Evolutionary conservation across 2,113 vertebrate species (phyloP), one percentile per base, ranked within the genome.

Genomic region (Dolichotis patagonum): DNA sequence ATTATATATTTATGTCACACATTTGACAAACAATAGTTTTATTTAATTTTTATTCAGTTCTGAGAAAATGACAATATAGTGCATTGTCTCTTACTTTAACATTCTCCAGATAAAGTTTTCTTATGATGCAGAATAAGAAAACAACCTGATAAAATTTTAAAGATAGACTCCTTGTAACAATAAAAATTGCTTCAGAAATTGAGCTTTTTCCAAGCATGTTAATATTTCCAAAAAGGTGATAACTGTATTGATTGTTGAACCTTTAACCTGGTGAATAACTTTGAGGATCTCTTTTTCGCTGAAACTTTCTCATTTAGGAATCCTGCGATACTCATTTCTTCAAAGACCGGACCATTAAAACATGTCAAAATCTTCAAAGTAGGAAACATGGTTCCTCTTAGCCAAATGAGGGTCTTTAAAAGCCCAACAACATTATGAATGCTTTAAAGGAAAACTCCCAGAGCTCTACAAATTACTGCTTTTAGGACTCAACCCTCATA

Each of bases 301-400:
- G 78, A 96, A 97, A 94, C 46, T 80, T 97, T 98, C 96, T 98
- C 95, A 95, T 98, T 93, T 98, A 98, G 98, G 98, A 98, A 98
- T 97, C 98, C 96, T 96, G 98, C 93, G 98, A 98, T 97, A 98
- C 30, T 97, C 98, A 97, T 97, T 98, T 98, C 98, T 98, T 99
- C 98, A 98, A 98, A 99, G 98, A 88, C 97, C 95, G 90, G 98
- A 97, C 97, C 98, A 98, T 98, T 98, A 98, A 98, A 98, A 98
- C 98, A 98, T 98, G 97, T 98, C 98, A 97, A 96, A 98, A 98
- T 98, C 98, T 99, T 99, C 98, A 99, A 98, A 99, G 98, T 97
- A 95, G 98, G 96, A 90, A 98, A 98, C 92, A 98, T 94, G 90
- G 97, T 97, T 98, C 98, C 98, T 95, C 85, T 98, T 97, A 98